Base-by-base conservation (phyloP, 2,113 vertebrate genomes). In the Gallinago paraguaiae region DNA sequence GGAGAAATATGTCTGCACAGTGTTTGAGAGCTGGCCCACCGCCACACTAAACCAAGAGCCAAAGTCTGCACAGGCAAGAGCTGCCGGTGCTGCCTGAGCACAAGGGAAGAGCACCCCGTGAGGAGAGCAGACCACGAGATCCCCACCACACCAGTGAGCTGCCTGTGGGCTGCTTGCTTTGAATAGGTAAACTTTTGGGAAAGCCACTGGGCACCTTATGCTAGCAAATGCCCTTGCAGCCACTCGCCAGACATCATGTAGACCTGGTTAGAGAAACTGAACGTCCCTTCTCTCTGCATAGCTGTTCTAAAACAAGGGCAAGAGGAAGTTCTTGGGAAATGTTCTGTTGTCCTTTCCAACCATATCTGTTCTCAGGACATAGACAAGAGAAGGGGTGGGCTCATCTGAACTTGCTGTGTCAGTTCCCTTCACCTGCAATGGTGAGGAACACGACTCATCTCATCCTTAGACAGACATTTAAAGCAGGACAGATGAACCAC, bases 311-410 rank as follows among this genome's bases (percentile, higher is more conserved):
- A 51, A 33, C 43, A 53, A 60, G 14, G 46, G 27, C 28, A 71
- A 46, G 43, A 88, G 35, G 15, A 46, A 78, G 13, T 3, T 22
- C 30, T 46, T 76, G 2, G 3, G 39, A 78, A 57, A 61, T 4
- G 11, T 48, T 28, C 37, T 50, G 30, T 37, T 67, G 13, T 23
- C 3, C 0, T 67, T 78, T 53, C 51, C 79, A 50, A 10, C 39
- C 1, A 0, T 8, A 10, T 33, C 61, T 1, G 0, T 13, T 43
- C 53, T 82, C 27, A 13, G 46, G 48, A 70, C 23, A 53, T 51
- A 35, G 39, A 24, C 0, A 2, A 30, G 30, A 39, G 43, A 60
- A 28, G n/a, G 11, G 4, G 3, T 53, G 20, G 15, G 27, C n/a
- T 89, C 19, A 4, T 17, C 53, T 53, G 43, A 86, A 71, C 28